These are phyloP conservation scores for Porites rus DNA, from an alignment of 92 coral and sea anemone species.

Conservation along the genomic window DNA sequence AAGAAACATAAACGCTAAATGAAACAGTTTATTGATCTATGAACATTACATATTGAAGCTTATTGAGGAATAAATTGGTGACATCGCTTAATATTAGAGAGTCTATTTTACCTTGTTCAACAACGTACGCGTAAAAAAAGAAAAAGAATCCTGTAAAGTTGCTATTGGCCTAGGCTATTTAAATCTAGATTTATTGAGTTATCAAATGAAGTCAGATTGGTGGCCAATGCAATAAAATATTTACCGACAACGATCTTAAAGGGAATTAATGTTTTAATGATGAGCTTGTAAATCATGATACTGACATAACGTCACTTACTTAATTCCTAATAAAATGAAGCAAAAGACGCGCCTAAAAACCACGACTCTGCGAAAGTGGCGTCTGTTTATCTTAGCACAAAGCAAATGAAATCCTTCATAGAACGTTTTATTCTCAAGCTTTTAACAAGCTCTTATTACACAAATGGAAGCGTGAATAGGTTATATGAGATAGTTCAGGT, in stretches of 20 bases:
- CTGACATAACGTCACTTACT: conserved; percentile 20
- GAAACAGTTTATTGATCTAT: too few relatives aligned
- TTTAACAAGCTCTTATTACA: too few relatives aligned
- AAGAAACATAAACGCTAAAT: too few relatives aligned
- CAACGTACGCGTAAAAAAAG: not conserved
- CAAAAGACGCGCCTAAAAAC: not conserved
- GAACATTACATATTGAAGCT: too few relatives aligned
- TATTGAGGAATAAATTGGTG: too few relatives aligned
- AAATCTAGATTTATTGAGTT: not conserved
- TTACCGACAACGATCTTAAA: conserved; percentile 13
- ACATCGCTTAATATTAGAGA: too few relatives aligned
- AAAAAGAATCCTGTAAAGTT: not conserved
- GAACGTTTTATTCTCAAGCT: too few relatives aligned
- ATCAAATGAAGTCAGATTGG: not conserved
- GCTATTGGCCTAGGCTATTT: not conserved
- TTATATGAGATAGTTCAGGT: too few relatives aligned
- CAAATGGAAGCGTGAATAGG: too few relatives aligned
- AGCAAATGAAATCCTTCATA: too few relatives aligned
- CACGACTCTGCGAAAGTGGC: not conserved
- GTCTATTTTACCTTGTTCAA: not conserved
- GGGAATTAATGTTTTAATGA: conserved; percentile 11
- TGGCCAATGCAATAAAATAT: not conserved
- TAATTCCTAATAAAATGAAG: not conserved
- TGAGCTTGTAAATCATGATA: not conserved
- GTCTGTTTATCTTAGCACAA: too few relatives aligned